Base-by-base conservation (phyloP, 2,888 invertebrate genomes). In the Endotricha flammealis region DNA sequence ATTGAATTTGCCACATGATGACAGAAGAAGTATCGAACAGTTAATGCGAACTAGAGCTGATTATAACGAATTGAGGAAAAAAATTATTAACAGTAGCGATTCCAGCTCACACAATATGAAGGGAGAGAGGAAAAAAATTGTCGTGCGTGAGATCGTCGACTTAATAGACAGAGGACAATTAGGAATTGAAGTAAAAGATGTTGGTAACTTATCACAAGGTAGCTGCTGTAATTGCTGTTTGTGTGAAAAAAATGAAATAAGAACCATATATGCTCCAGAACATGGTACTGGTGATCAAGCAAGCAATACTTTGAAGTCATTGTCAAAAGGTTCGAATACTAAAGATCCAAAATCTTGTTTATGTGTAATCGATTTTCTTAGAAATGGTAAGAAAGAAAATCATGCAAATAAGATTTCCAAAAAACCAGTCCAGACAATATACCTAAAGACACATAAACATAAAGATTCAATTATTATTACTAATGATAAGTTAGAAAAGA, bases 401-500 rank as follows among this genome's bases (percentile, higher is more conserved):
- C n/a, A n/a, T n/a, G n/a, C n/a, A n/a, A n/a, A n/a, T n/a, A n/a
- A n/a, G n/a, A n/a, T n/a, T n/a, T n/a, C n/a, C n/a, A n/a, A n/a
- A n/a, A n/a, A n/a, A n/a, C n/a, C n/a, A n/a, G n/a, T n/a, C n/a
- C n/a, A n/a, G n/a, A n/a, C n/a, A n/a, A n/a, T n/a, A n/a, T n/a
- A n/a, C n/a, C n/a, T n/a, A n/a, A n/a, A n/a, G n/a, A n/a, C n/a
- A n/a, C n/a, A n/a, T n/a, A n/a, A n/a, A n/a, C n/a, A n/a, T 50
- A 72, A 65, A 44, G 72, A 75, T 56, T 72, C 70, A 3, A 32
- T 70, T 22, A 39, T 34, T 16, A 42, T 68, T 29, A 63, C 50
- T 38, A 57, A 49, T 41, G 68, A 68, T 32, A 57, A 63, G 17
- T 35, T 63, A n/a, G 54, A 37, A 29, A 53, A 40, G 40, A 38